A percentile compares a stretch with the other conserved stretches of the same genome.
Conservation (phyloP, 2,113 vertebrate genomes). For the Xenus cinereus region DNA sequence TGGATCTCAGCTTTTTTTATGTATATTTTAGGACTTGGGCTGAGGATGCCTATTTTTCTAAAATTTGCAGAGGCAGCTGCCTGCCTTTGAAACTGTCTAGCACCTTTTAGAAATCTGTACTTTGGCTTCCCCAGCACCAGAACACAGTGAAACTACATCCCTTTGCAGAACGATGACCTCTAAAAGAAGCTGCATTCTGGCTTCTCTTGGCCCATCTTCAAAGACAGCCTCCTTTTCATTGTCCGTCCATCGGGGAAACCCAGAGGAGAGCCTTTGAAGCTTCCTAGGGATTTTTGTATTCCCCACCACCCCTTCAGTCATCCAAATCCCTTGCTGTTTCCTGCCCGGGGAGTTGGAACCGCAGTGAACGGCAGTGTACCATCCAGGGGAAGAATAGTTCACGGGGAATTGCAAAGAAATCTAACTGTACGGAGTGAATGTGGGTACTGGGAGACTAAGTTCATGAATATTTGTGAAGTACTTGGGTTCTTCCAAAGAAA, state of each 20-base stretch:
- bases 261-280: constrained; percentile 14
- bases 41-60: neutral
- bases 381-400: neutral
- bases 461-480: neutral
- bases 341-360: neutral
- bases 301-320: neutral
- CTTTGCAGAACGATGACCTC: constrained; percentile 1
- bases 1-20: neutral
- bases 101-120: constrained; percentile 31
- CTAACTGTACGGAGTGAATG: neutral
- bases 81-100: constrained; percentile 10
- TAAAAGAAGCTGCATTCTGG: neutral
- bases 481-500: neutral
- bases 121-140: constrained; percentile 8
- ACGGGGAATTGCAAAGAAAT: neutral
- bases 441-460: neutral
- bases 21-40: neutral
- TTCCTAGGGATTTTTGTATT: constrained; percentile 50
- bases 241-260: neutral
- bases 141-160: neutral
- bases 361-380: neutral
- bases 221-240: constrained; percentile 7
- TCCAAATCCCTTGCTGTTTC: constrained; percentile 21
- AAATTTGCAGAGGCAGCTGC: constrained; percentile 1
- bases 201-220: constrained; percentile 26